Conservation (phyloP, 2,888 invertebrate genomes). For the Hirtodrosophila trivittata region DNA sequence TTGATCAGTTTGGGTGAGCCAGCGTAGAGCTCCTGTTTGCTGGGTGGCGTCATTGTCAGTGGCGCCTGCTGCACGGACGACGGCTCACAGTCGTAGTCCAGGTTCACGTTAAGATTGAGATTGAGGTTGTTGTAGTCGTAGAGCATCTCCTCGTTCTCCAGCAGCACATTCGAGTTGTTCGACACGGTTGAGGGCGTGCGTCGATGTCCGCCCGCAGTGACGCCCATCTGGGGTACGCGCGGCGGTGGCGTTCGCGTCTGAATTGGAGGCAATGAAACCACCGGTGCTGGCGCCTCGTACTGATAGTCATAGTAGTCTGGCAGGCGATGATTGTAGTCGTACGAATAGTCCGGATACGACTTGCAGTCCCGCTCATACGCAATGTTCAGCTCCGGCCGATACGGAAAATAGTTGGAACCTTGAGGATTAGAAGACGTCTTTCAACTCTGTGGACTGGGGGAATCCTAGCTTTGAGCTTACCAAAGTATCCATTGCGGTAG, state of each 20-base stretch:
- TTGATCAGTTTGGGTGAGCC: conserved; percentile 78
- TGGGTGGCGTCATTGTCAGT: conserved; percentile 55
- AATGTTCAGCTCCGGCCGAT: conserved; percentile 82
- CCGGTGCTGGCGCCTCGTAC: conserved; percentile 73
- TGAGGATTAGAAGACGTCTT: not conserved
- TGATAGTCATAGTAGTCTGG: conserved; percentile 82
- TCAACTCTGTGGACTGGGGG: not conserved
- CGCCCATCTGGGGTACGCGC: conserved; percentile 83
- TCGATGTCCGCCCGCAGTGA: conserved; percentile 86
- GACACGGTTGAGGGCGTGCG: conserved; percentile 92
- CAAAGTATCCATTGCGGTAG: conserved; percentile 82
- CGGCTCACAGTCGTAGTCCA: conserved; percentile 48
- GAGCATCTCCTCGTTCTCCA: conserved; percentile 83
- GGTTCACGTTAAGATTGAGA: conserved; percentile 57
- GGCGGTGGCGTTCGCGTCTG: conserved; percentile 82
- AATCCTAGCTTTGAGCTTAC: conserved; percentile 65
- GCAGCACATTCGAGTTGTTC: conserved; percentile 82
- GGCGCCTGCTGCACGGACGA: not conserved
- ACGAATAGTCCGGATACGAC: conserved; percentile 83
- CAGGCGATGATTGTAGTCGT: conserved; percentile 81
- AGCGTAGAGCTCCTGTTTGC: conserved; percentile 78
- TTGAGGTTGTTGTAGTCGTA: conserved; percentile 80
- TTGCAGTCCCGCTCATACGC: conserved; percentile 83
- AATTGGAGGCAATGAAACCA: conserved; percentile 34
- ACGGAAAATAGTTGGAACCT: conserved; percentile 84